Percentiles rank a stretch among this genome's conserved stretches.
These are phyloP conservation scores for Ceryle rudis DNA, from an alignment of 2,797 vertebrate genomes.

Conservation along the genomic window DNA sequence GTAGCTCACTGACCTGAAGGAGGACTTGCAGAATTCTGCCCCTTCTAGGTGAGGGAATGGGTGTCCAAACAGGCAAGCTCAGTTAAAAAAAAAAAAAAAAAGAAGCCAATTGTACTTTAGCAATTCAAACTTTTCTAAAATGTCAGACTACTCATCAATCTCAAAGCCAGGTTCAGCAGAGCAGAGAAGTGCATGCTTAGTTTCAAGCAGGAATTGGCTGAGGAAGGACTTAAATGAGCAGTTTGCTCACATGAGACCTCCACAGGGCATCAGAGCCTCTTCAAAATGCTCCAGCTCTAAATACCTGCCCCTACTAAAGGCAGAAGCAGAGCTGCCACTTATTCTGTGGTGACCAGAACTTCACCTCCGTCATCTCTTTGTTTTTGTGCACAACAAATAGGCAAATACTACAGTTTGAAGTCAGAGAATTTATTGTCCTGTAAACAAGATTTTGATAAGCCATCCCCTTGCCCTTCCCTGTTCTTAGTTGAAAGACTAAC, in stretches of 20 bases:
- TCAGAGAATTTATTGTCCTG: constrained; percentile 51
- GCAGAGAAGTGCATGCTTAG: not conserved
- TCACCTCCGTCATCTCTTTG: not conserved
- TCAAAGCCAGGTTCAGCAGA: not conserved
- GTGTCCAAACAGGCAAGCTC: not conserved
- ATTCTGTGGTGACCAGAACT: not conserved
- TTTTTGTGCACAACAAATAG: constrained; percentile 5
- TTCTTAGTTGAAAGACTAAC: constrained; percentile 44
- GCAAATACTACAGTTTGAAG: constrained; percentile 34
- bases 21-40: not conserved
- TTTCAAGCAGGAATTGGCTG: not conserved
- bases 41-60: not conserved
- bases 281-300: not conserved
- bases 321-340: not conserved
- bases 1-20: not conserved
- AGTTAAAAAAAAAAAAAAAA: not conserved
- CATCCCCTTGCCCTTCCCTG: constrained; percentile 54
- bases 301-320: not conserved
- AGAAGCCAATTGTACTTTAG: not conserved
- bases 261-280: not conserved
- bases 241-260: not conserved
- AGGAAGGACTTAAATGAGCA: not conserved
- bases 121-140: not conserved
- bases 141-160: not conserved
- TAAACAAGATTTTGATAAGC: constrained; percentile 50